Conservation (phyloP, 2,113 vertebrate genomes). For the Poeciliopsis retropinna region DNA sequence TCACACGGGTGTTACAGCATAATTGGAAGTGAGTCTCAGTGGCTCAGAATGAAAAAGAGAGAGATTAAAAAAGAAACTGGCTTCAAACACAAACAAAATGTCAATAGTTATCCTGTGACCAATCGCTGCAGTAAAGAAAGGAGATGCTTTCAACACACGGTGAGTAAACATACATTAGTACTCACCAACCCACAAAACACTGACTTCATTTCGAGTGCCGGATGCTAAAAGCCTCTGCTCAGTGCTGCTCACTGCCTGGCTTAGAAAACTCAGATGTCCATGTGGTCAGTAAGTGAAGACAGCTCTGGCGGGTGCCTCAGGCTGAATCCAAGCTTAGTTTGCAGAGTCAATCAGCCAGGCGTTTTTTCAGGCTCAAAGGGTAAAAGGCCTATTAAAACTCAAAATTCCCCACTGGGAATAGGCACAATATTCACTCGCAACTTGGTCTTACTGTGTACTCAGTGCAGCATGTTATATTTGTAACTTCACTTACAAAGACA, state of each 20-base stretch:
- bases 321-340: conserved; percentile 41
- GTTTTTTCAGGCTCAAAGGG: conserved; percentile 43
- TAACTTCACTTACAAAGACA: not conserved
- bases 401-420: conserved; percentile 32
- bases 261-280: conserved; percentile 30
- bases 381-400: conserved; percentile 42
- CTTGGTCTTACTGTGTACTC: not conserved
- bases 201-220: conserved; percentile 44
- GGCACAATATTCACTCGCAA: conserved; percentile 25
- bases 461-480: not conserved
- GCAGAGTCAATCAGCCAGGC: conserved; percentile 37
- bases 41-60: not conserved
- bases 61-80: conserved; percentile 3
- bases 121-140: conserved; percentile 8
- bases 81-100: conserved; percentile 28
- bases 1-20: conserved; percentile 3
- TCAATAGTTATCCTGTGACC: conserved; percentile 19
- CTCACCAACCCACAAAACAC: conserved; percentile 40
- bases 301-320: conserved; percentile 35
- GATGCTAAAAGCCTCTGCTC: conserved; percentile 19
- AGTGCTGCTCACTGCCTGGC: conserved; percentile 23
- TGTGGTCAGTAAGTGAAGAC: conserved; percentile 39
- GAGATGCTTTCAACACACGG: conserved; percentile 23
- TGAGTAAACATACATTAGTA: conserved; percentile 36
- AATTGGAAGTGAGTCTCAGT: conserved; percentile 8